Base-by-base conservation (phyloP, 64 coral and sea anemone genomes). In the Actinia tenebrosa region DNA sequence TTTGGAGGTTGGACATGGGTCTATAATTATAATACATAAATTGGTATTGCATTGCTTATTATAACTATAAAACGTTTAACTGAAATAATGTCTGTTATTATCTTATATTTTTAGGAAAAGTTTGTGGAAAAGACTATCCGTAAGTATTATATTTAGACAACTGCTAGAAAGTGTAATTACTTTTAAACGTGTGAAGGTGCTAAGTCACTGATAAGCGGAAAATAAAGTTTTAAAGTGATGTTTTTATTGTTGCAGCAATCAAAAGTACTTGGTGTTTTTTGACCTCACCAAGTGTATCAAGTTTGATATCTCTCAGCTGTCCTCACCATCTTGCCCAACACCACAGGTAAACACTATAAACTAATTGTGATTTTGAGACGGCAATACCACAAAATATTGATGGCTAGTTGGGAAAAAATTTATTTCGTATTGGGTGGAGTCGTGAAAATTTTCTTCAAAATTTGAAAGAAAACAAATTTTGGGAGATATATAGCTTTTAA, bases 191-290 rank as follows among this genome's bases (percentile, higher is more conserved):
- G 53, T 8, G 5, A 8, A 55, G 53, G 11, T 55, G 53, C 53
- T 1, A 55, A 55, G 30, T 37, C 30, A 8, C 5, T 55, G 2
- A 54, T 10, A 37, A 37, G 47, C 0, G 7, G 7, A 50, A 50
- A 3, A 0, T 50, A 50, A 50, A 50, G 47, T 50, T 1, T 1
- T 50, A 1, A 50, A 50, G 7, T 50, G 47, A 50, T 50, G 47
- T 50, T 50, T n/a, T 80, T 79, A 16, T 22, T 79, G 17, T 78
- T 45, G 30, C 43, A 93, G 94, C 56, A 88, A 96, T 77, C 87
- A 93, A 66, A 93, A 96, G 53, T 96, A 85, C 61, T 66, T 96
- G 22, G 88, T 96, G 37, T 96, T 96, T 25, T 96, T 96, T 88
- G 94, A 96, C 45, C 93, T 96, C 59, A 96, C 91, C 1, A 93